These are phyloP conservation scores for Xiphorhynchus erythropygius DNA, from an alignment of 2,797 vertebrate genomes.

Conservation along the genomic window DNA sequence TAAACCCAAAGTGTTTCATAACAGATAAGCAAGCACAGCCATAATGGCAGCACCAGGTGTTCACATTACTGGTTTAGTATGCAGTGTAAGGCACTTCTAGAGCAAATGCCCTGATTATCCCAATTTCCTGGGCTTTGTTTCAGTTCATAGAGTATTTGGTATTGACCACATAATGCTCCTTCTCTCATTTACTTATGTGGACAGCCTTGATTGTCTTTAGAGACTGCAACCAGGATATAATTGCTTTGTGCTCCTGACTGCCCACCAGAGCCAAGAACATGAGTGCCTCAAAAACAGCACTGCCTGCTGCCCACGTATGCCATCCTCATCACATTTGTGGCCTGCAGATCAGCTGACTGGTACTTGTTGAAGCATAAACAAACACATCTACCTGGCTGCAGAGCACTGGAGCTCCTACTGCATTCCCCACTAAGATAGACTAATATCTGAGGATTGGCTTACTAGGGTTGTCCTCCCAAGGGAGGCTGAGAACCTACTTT, in stretches of 20 bases:
- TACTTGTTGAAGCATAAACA: not conserved
- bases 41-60: not conserved
- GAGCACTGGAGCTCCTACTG: not conserved
- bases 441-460: not conserved
- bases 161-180: not conserved
- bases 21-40: not conserved
- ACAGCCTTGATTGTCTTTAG: not conserved
- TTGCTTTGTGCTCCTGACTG: not conserved
- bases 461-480: not conserved
- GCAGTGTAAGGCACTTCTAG: not conserved
- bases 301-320: not conserved
- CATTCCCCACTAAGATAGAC: accelerated
- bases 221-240: not conserved
- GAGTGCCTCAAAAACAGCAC: not conserved
- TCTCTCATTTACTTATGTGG: not conserved
- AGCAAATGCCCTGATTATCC: not conserved
- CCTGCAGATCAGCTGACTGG: not conserved
- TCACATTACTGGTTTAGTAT: not conserved
- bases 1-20: not conserved
- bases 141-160: not conserved
- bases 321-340: not conserved
- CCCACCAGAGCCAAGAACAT: not conserved
- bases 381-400: not conserved
- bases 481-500: not conserved
- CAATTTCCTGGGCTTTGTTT: not conserved